phyloP scores from a whole-genome alignment of 2,113 vertebrate genomes.

The Podarcis cretensis region DNA sequence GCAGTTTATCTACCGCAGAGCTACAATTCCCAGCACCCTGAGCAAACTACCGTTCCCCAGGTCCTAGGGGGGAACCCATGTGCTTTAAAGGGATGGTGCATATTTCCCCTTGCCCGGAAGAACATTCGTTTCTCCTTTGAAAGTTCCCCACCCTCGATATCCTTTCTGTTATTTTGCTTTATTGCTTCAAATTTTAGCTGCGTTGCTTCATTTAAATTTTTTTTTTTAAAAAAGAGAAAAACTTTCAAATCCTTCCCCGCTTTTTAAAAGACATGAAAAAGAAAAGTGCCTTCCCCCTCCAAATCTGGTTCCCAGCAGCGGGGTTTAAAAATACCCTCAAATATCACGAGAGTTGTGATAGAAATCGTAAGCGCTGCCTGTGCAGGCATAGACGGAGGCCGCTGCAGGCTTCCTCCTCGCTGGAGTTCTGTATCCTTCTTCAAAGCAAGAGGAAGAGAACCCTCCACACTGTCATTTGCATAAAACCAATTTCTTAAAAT shows the following conservation, averaged over 20 bases:
- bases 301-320: not conserved
- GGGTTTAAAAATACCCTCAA: constrained; percentile 10
- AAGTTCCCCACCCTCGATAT: too few relatives aligned
- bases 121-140: not conserved
- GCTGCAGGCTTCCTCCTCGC: not conserved
- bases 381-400: not conserved
- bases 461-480: constrained; percentile 4
- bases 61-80: too few relatives aligned
- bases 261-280: not conserved
- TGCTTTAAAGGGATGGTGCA: too few relatives aligned
- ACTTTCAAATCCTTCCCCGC: not conserved
- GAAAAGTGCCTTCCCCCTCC: not conserved
- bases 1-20: too few relatives aligned
- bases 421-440: not conserved
- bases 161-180: not conserved
- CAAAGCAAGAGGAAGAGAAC: not conserved
- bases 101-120: not conserved
- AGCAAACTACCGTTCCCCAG: too few relatives aligned
- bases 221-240: too few relatives aligned
- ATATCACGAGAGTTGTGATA: constrained; percentile 18
- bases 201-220: constrained; percentile 3
- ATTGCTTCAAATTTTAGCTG: not conserved
- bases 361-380: not conserved
- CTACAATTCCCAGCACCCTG: too few relatives aligned
- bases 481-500: constrained; percentile 43